Base-by-base conservation (phyloP, 2,888 invertebrate genomes). In the Anoncus sp. region DNA sequence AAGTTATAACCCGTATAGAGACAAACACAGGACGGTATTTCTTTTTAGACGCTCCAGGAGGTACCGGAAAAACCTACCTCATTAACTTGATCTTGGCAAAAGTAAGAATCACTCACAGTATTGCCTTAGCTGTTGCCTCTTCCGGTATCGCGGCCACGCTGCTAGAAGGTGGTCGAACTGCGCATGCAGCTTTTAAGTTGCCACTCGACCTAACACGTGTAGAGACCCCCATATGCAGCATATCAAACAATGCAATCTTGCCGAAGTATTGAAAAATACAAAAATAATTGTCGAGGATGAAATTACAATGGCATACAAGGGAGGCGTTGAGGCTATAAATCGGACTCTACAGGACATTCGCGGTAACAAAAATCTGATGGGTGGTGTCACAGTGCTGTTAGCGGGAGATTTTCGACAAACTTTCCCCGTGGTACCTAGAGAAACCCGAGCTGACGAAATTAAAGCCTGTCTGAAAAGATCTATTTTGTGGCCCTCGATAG, bases 61-160 rank as follows among this genome's bases (percentile, higher is more conserved):
- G 91, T n/a, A 91, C 89, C 49, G 91, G 91, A 7, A 91, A 91
- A 85, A 90, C 87, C 16, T 92, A 87, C 77, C 71, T 92, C 1
- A 88, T 92, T 53, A 86, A 84, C 35, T 75, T 90, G 35, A 72
- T 92, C 27, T 74, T 91, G 12, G 88, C 89, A 12, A 75, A 82
- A 53, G 83, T 91, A 60, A 83, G 89, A 53, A 57, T 22, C 4
- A 14, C 75, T 73, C 24, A 67, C 43, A 72, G 81, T 7, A 87
- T 90, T 59, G 89, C 88, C 12, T 60, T 92, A 43, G 88, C 90
- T 12, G 78, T 91, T 24, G 91, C 91, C 9, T 91, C 88, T 43
- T 91, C 91, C 6, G 91, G 91, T 10, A 92, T 92, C 77, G 91
- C 91, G 35, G 91, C 92, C 6, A 92, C 89, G n/a, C 84, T 92